Base-by-base conservation (phyloP, 2,113 vertebrate genomes). In the Plestiodon gilberti region DNA sequence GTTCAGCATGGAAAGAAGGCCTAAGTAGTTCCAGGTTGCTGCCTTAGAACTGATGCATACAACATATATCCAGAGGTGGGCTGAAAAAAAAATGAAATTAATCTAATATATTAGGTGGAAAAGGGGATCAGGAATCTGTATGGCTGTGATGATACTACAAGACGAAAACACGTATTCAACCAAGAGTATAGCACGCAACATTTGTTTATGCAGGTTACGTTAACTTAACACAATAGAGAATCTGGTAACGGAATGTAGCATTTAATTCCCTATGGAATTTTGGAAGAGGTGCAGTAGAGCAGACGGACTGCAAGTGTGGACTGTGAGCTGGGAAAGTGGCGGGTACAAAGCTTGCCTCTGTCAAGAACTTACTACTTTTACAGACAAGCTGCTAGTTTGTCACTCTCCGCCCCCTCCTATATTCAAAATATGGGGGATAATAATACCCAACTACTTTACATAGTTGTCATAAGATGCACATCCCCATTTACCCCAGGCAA, bases 1-100 rank as follows among this genome's bases (percentile, higher is more conserved):
- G 89, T 40, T 81, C 78, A 90, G 25, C 61, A 25, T 65, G 59
- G 71, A 73, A 84, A 89, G 81, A 89, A 92, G 78, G 77, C 70
- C 67, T 23, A 77, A 79, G 23, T 77, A 86, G 91, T 43, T 59
- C 87, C 89, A 90, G 87, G 64, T 83, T 85, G 48, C 35, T 67
- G 71, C 43, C 89, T 75, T 75, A 61, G 38, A 78, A 78, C 5
- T 87, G 83, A 78, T 40, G 40, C 23, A 81, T 88, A 83, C 23
- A 88, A 59, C 43, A 48, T 69, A 11, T 91, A 90, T 93, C 86
- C 84, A 14, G 33, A 14, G 33, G 20, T 33, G 20, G 20, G 30
- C 20, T 55, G 18, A 38, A 35, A 77, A 38, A 35, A 77, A 78
- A 18, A 59, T 22, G 6, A 59, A 78, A 15, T 25, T 14, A 10